Conservation (phyloP, 2,888 invertebrate genomes). For the Harpalus rubripes region DNA sequence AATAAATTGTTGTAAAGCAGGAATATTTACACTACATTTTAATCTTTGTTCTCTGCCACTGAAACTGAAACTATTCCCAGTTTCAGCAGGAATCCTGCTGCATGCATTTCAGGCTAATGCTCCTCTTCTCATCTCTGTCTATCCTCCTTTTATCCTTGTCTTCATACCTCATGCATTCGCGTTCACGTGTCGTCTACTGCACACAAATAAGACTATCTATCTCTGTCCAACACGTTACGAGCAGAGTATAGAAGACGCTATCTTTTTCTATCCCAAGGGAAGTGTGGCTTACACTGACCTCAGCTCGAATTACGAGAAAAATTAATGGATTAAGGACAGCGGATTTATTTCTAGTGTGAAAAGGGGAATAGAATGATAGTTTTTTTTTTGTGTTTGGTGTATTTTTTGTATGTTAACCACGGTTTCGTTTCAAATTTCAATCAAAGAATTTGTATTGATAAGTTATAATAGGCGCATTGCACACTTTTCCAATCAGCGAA, state of each 20-base stretch:
- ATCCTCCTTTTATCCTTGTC: constrained; percentile 19
- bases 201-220: constrained; percentile 35
- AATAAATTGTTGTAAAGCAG: constrained; percentile 18
- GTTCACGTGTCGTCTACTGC: constrained; percentile 10
- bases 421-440: background rate
- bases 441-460: background rate
- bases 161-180: constrained; percentile 27
- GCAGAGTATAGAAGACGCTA: background rate
- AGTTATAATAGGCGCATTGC: background rate
- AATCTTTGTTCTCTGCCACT: background rate
- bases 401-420: background rate
- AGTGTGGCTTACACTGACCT: constrained; percentile 19
- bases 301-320: constrained; percentile 25
- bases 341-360: constrained; percentile 44
- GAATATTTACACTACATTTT: constrained; percentile 38
- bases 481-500: background rate
- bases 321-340: constrained; percentile 39
- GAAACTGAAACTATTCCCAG: background rate
- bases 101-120: constrained; percentile 27
- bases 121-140: background rate
- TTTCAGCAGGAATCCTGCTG: background rate
- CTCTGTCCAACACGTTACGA: constrained; percentile 24
- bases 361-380: background rate
- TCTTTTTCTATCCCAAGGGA: constrained; percentile 12
- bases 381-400: background rate